These are phyloP conservation scores for Polypterus bichir DNA, from an alignment of 2,113 vertebrate species.

Conservation along the genomic window DNA sequence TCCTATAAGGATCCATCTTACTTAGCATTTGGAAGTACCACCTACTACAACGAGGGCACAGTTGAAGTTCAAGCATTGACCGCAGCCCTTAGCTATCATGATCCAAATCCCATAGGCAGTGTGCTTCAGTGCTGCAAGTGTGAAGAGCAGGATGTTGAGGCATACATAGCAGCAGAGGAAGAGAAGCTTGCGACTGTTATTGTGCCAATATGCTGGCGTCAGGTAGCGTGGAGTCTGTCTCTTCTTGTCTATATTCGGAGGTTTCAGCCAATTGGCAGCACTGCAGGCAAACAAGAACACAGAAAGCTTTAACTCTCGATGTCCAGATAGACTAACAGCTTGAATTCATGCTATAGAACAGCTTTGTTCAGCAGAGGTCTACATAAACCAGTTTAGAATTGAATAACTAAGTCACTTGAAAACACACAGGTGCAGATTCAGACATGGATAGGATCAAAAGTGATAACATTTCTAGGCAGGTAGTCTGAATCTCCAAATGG, in stretches of 20 bases:
- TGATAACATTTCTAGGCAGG: too few relatives aligned
- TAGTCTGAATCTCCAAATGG: too few relatives aligned
- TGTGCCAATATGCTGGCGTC: slow-evolving; percentile 58
- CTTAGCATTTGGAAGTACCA: not conserved
- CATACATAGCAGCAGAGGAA: slow-evolving; percentile 48
- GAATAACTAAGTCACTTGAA: too few relatives aligned
- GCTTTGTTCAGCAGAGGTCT: too few relatives aligned
- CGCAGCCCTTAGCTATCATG: slow-evolving; percentile 67
- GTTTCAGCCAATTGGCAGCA: slow-evolving; percentile 71
- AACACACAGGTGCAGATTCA: too few relatives aligned
- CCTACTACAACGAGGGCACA: slow-evolving; percentile 70
- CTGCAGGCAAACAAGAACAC: slow-evolving; percentile 27
- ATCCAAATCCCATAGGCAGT: slow-evolving; percentile 27
- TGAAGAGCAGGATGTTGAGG: slow-evolving; percentile 54
- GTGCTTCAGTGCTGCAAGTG: slow-evolving; percentile 38
- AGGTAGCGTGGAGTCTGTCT: slow-evolving; percentile 39
- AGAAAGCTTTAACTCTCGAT: too few relatives aligned
- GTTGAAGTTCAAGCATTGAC: slow-evolving; percentile 79
- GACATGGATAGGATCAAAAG: too few relatives aligned
- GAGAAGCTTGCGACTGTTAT: slow-evolving; percentile 53
- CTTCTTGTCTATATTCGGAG: slow-evolving; percentile 28
- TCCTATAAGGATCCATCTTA: too few relatives aligned
- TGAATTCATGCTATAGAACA: too few relatives aligned
- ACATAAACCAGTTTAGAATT: too few relatives aligned
- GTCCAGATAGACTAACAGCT: too few relatives aligned